Conservation (phyloP, 2,888 invertebrate species). For the Sthenelais limicola region DNA sequence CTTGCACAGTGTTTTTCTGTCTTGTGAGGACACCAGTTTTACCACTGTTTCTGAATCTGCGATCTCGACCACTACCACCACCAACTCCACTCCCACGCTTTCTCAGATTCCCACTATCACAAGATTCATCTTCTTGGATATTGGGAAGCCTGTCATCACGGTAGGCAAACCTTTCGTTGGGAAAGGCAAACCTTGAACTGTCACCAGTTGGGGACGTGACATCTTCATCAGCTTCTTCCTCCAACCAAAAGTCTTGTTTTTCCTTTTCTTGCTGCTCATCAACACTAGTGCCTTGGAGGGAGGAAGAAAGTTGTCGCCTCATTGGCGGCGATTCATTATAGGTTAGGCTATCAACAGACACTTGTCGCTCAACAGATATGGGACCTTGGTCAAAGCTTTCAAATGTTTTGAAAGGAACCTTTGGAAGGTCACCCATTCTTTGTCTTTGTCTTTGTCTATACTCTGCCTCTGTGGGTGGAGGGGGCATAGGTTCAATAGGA, state of each 20-base stretch:
- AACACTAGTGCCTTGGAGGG: constrained; percentile 1
- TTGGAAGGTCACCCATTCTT: too few species aligned
- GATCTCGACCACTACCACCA: too few species aligned
- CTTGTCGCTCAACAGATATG: constrained; percentile 1
- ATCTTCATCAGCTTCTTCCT: neutral
- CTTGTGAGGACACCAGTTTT: too few species aligned
- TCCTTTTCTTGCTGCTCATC: constrained; percentile 16
- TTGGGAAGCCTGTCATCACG: constrained; percentile 21
- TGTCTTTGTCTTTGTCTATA: too few species aligned
- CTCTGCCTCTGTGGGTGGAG: too few species aligned
- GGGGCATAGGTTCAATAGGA: neutral
- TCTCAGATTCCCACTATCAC: too few species aligned
- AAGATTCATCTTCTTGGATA: constrained; percentile 1
- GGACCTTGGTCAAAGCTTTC: too few species aligned
- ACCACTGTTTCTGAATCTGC: too few species aligned
- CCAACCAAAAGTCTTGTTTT: constrained; percentile 26
- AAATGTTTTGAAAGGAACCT: too few species aligned
- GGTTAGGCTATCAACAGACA: constrained; percentile 19
- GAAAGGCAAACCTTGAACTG: neutral
- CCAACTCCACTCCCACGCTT: too few species aligned
- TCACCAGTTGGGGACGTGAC: constrained; percentile 9
- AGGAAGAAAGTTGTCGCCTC: neutral
- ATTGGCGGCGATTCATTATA: constrained; percentile 19
- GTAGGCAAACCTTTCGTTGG: constrained; percentile 6
- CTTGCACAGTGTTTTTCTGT: too few species aligned